Evolutionary conservation across 2,888 invertebrate genomes (phyloP).

Genomic region (Eutolmus rufibarbis): DNA sequence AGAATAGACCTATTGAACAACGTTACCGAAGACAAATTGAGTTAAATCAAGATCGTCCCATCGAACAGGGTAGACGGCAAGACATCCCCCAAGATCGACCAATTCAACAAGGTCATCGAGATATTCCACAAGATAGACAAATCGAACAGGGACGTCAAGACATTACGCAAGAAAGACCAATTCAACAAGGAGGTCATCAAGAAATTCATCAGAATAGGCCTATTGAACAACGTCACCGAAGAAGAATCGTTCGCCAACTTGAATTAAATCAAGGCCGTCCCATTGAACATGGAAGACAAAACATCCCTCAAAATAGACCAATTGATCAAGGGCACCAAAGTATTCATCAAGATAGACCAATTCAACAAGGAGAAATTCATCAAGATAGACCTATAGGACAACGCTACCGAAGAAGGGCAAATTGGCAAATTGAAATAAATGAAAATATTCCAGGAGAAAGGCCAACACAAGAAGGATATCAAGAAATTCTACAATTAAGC

Average conservation of each 20-base stretch:
- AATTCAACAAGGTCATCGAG: background rate
- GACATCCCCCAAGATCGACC: background rate
- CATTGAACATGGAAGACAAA: background rate
- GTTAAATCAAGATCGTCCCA: background rate
- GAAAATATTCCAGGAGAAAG: background rate
- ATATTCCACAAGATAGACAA: background rate
- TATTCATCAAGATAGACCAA: background rate
- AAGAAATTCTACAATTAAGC: background rate
- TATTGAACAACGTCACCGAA: background rate
- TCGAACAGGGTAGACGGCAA: background rate
- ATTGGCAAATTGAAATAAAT: background rate
- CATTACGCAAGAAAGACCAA: background rate
- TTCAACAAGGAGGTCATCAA: background rate
- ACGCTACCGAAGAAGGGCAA: background rate
- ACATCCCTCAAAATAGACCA: slow-evolving; percentile 7
- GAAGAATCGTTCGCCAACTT: background rate
- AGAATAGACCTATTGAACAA: slow-evolving; percentile 2
- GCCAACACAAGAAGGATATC: background rate
- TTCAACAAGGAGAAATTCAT: background rate
- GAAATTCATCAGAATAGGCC: background rate
- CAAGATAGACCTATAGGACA: background rate
- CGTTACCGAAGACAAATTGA: background rate
- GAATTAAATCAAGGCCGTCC: background rate
- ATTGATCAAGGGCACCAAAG: background rate
- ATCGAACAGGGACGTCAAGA: background rate